A percentile compares a stretch with the other conserved stretches of the same genome.
These are phyloP conservation scores for Drosophila sp. DNA, from an alignment of 1,140 invertebrate species.

Conservation along the genomic window DNA sequence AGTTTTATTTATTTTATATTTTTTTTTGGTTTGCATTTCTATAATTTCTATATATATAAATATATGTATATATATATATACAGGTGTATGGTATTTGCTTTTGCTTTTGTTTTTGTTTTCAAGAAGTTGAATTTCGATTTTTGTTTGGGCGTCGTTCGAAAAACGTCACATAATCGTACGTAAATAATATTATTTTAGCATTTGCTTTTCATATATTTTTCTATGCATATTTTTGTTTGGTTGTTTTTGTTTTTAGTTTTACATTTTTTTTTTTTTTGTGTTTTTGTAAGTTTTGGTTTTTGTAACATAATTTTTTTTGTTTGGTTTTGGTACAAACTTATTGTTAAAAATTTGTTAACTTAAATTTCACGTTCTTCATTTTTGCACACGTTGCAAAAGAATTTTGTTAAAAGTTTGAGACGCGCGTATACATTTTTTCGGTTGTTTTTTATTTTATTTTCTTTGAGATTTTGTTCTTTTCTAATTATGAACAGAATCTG, in stretches of 20 bases:
- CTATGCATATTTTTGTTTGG: slow-evolving; percentile 50
- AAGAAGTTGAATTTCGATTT: slow-evolving; percentile 98
- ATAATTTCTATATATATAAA: slow-evolving; percentile 48
- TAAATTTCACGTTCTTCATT: slow-evolving; percentile 40
- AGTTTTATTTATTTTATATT: slow-evolving; percentile 49
- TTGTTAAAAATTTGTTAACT: slow-evolving; percentile 40
- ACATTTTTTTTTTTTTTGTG: slow-evolving; percentile 37
- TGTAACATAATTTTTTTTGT: slow-evolving; percentile 37
- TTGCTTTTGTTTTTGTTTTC: slow-evolving; percentile 82
- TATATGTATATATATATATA: slow-evolving; percentile 26
- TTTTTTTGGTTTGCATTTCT: slow-evolving; percentile 59
- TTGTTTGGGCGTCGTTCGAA: slow-evolving; percentile 89
- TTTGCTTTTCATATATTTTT: slow-evolving; percentile 60
- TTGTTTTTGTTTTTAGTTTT: slow-evolving; percentile 32
- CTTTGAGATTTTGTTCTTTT: slow-evolving; percentile 15
- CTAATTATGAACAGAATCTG: slow-evolving; percentile 41
- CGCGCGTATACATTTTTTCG: slow-evolving; percentile 2
- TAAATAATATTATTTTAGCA: slow-evolving; percentile 65
- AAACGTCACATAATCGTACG: slow-evolving; percentile 80
- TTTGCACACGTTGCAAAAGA: slow-evolving; percentile 27
- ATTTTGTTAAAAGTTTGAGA: slow-evolving; percentile 18
- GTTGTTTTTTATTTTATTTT: slow-evolving; percentile 1
- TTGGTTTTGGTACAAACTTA: slow-evolving; percentile 46
- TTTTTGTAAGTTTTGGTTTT: slow-evolving; percentile 47
- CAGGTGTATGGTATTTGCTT: slow-evolving; percentile 43